phyloP scores from a whole-genome alignment of 1,140 invertebrate species.

The Drosophila melanogaster region DNA sequence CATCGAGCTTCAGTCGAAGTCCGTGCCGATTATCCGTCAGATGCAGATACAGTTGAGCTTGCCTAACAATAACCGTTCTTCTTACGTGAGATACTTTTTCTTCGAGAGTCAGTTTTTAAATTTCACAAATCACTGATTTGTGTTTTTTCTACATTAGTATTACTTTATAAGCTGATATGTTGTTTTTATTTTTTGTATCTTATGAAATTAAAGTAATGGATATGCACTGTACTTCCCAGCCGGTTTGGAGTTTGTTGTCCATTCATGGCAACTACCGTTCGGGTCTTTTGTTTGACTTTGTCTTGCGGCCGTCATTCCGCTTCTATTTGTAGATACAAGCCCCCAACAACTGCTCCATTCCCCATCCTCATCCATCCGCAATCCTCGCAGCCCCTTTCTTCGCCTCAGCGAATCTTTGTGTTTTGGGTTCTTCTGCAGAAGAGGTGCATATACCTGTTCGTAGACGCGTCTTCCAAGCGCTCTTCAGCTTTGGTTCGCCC shows the following conservation, averaged over 20 bases:
- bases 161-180: too few species aligned
- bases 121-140: too few species aligned
- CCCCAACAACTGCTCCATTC: conserved; percentile 54
- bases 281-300: conserved; percentile 80
- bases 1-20: conserved; percentile 12
- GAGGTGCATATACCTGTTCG: conserved; percentile 27
- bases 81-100: too few species aligned
- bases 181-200: too few species aligned
- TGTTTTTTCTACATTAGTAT: too few species aligned
- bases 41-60: conserved; percentile 19
- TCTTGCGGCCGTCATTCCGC: conserved; percentile 72
- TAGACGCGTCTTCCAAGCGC: conserved; percentile 28
- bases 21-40: conserved; percentile 33
- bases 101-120: too few species aligned
- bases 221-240: conserved; percentile 38
- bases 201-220: not conserved
- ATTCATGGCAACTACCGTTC: conserved; percentile 82
- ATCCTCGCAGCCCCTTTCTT: conserved; percentile 13
- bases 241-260: conserved; percentile 59
- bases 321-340: conserved; percentile 82
- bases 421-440: conserved; percentile 34
- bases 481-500: conserved; percentile 30
- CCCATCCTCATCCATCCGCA: conserved; percentile 12
- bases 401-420: conserved; percentile 9
- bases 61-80: not conserved